A percentile compares a stretch with the other conserved stretches of the same genome.
These are phyloP conservation scores for Harpalus rubripes DNA, from an alignment of 2,888 invertebrate genomes.

Conservation along the genomic window DNA sequence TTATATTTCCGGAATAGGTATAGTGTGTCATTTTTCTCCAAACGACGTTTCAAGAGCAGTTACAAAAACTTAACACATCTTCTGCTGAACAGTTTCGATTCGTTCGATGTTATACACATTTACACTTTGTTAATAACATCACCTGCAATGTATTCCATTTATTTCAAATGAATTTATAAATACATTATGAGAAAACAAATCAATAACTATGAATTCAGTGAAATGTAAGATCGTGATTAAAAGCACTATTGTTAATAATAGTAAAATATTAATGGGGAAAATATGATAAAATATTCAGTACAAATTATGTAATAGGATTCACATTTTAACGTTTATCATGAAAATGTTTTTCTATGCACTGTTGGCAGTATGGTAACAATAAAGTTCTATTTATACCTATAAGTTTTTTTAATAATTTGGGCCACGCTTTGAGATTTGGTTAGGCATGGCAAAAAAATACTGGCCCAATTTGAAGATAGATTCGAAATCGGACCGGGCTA, in stretches of 20 bases:
- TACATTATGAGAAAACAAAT: too few species aligned
- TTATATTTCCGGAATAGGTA: conserved; percentile 59
- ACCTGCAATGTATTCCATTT: neutral
- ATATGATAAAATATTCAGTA: neutral
- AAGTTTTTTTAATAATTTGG: too few species aligned
- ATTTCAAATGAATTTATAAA: neutral
- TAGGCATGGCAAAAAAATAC: too few species aligned
- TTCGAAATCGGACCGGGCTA: too few species aligned
- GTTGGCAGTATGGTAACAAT: too few species aligned
- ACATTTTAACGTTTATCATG: neutral
- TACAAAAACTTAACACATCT: conserved; percentile 54
- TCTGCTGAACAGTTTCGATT: conserved; percentile 16
- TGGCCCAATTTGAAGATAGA: too few species aligned
- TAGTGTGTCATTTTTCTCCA: conserved; percentile 52
- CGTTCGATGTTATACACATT: neutral
- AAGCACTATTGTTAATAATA: neutral
- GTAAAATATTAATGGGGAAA: neutral
- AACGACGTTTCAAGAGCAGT: conserved; percentile 42
- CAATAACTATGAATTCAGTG: neutral
- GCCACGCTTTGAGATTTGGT: too few species aligned
- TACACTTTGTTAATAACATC: neutral
- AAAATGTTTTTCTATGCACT: neutral
- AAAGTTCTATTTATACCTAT: too few species aligned
- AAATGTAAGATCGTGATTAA: neutral
- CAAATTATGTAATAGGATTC: neutral